phyloP scores from a whole-genome alignment of 64 coral and sea anemone genomes.

The Astreopora myriophthalma region DNA sequence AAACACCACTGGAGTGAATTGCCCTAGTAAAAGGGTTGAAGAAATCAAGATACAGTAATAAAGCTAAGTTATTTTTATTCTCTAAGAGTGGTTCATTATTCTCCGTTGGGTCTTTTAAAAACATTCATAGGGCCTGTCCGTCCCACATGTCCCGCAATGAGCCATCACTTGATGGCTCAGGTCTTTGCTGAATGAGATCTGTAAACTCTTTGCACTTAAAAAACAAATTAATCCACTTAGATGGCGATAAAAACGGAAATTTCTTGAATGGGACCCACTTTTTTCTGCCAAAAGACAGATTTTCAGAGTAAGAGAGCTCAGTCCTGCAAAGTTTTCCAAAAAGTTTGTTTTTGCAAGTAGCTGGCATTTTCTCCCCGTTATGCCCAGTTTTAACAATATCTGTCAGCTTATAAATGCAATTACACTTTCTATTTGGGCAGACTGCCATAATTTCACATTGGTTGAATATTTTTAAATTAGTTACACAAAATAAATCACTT shows the following conservation, averaged over 20 bases:
- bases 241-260: slow-evolving; percentile 8
- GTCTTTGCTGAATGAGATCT: background rate
- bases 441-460: slow-evolving; percentile 7
- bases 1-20: slow-evolving; percentile 41
- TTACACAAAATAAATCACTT: background rate
- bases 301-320: background rate
- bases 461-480: slow-evolving; percentile 7
- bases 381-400: background rate
- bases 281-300: background rate
- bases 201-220: background rate
- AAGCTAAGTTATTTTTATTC: slow-evolving; percentile 31
- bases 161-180: background rate
- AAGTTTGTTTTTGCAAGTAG: background rate
- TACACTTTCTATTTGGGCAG: slow-evolving; percentile 4
- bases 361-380: background rate
- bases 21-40: slow-evolving; percentile 32
- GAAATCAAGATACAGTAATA: slow-evolving; percentile 51
- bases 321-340: background rate
- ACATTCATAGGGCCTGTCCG: background rate
- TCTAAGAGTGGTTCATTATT: background rate
- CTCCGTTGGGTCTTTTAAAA: background rate
- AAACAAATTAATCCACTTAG: background rate
- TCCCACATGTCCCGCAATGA: slow-evolving; percentile 1
- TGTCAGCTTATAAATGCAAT: background rate
- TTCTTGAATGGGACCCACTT: slow-evolving; percentile 5